Conservation (phyloP, 2,113 vertebrate genomes). For the human (Homo sapiens) region DNA sequence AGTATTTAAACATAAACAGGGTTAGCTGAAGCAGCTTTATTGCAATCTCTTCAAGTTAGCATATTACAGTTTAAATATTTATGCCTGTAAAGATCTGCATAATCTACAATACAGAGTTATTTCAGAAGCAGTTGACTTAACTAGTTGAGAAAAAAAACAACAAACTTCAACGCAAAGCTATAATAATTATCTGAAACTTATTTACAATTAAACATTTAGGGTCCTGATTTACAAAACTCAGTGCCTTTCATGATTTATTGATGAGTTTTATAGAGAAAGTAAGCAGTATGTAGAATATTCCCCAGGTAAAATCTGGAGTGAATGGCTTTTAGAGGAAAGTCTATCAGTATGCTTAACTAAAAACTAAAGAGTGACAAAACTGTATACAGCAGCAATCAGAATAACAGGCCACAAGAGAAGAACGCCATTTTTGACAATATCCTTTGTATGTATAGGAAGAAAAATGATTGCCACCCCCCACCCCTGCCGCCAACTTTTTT, state of each 20-base stretch:
- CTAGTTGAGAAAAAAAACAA: conserved; percentile 60
- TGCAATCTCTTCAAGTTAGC: conserved; percentile 74
- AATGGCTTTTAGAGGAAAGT: conserved; percentile 33
- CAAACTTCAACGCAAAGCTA: conserved; percentile 61
- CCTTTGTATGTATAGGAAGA: neutral
- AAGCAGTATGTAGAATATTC: conserved; percentile 16
- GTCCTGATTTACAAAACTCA: conserved; percentile 76
- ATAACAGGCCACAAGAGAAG: neutral
- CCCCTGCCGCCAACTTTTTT: neutral
- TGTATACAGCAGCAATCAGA: neutral
- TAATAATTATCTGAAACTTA: conserved; percentile 77
- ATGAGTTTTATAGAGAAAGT: conserved; percentile 57
- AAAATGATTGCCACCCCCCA: neutral
- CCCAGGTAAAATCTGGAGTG: neutral
- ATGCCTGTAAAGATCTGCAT: conserved; percentile 70
- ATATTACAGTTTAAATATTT: conserved; percentile 76
- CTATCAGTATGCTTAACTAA: neutral
- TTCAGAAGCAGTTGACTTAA: conserved; percentile 77
- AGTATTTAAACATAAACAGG: conserved; percentile 74
- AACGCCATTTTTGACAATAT: neutral
- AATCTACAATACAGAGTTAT: conserved; percentile 74
- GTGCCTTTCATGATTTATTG: conserved; percentile 76
- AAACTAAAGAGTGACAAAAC: neutral
- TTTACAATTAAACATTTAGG: conserved; percentile 77
- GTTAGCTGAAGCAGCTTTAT: conserved; percentile 68